phyloP scores from a whole-genome alignment of 1,140 invertebrate genomes.

The Rhagoletis zephyria region DNA sequence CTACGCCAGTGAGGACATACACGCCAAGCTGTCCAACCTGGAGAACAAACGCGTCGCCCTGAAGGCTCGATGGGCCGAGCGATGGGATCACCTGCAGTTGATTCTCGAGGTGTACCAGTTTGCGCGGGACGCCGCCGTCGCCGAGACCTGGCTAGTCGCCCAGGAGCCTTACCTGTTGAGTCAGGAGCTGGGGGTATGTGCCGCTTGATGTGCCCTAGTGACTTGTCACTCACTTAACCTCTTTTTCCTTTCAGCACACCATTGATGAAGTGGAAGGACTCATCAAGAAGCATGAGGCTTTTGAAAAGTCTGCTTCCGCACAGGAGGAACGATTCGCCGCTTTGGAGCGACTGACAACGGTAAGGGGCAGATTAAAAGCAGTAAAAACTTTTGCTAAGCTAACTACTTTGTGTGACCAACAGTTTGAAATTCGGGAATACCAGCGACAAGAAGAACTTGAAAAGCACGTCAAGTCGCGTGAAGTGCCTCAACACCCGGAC shows the following conservation, averaged over 20 bases:
- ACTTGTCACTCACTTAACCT: no score
- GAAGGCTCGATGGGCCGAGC: slow-evolving; percentile 96
- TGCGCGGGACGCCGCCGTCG: slow-evolving; percentile 97
- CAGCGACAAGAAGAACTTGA: no score
- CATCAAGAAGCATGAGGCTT: slow-evolving; percentile 99
- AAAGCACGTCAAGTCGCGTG: no score
- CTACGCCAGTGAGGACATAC: slow-evolving; percentile 92
- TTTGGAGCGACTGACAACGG: slow-evolving; percentile 96
- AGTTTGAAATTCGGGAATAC: no score
- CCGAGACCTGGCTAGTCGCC: slow-evolving; percentile 98
- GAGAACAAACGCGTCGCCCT: slow-evolving; percentile 92
- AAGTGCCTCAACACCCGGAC: no score
- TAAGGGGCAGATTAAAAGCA: no score
- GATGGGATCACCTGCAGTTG: slow-evolving; percentile 96
- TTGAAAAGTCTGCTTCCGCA: slow-evolving; percentile 98
- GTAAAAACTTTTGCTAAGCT: no score
- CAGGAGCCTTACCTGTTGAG: slow-evolving; percentile 98
- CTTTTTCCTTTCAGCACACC: no score
- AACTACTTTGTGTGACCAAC: no score
- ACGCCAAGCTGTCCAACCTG: slow-evolving; percentile 92
- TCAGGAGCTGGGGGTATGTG: no score
- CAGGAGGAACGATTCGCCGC: slow-evolving; percentile 99
- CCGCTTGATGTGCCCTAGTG: no score
- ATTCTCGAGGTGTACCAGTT: slow-evolving; percentile 99
- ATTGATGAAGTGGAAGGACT: slow-evolving; percentile 99